Evolutionary conservation across 2,113 vertebrate genomes (phyloP), one percentile per base, ranked within the genome.

Genomic region (Gavia stellata): DNA sequence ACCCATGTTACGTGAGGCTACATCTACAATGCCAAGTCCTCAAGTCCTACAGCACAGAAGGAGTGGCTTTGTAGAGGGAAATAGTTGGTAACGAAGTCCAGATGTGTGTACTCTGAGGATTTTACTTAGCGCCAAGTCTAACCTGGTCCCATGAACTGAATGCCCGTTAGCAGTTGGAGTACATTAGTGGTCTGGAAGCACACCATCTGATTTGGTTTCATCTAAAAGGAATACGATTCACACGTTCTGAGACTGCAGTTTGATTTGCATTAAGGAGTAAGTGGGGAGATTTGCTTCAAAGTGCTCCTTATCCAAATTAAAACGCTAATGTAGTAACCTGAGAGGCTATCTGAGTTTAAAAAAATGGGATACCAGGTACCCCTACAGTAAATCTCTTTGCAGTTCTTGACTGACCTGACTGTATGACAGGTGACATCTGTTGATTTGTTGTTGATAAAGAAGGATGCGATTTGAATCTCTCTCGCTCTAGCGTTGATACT

Each of bases 381-480:
- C 58, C 52, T 36, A 52, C 49, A 24, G n/a, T 3, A 26, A 14
- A 31, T 12, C 34, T 56, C n/a, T 40, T 5, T 5, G 7, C 42
- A 14, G 34, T 20, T 14, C 75, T 78, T 24, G 62, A 97, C 97
- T 98, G 91, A 99, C 99, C 99, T 97, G 99, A 98, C 96, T 99
- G 99, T 97, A 98, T 98, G 97, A 99, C 97, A 73, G 99, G 99
- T 72, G 99, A 99, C 99, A 99, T 99, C 98, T 99, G 99, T 93
- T 99, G 98, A 96, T 98, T 98, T 82, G 98, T 98, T 94, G 99
- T 99, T 79, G 99, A 98, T 92, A 99, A 97, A 17, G 98, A 98
- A 75, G 99, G 99, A 96, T 99, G 99, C 29, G 99, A 99, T 94
- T 99, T 99, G 98, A 99, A 99, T 95, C 99, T 96, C 82, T 99